phyloP scores from a whole-genome alignment of 2,113 vertebrate genomes.

The Lagopus leucura region DNA sequence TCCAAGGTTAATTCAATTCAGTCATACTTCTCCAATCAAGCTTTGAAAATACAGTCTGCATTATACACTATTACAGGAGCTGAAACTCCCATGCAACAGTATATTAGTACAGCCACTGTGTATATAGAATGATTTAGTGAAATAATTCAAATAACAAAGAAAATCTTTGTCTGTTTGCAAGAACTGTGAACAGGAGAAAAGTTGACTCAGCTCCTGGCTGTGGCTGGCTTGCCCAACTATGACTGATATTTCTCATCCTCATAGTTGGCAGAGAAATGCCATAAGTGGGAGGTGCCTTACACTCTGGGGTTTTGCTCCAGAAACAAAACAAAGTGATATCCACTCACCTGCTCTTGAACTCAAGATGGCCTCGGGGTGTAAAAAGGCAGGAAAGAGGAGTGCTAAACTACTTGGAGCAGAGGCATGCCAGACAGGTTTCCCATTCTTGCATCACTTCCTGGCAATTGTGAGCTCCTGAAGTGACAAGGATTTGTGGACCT shows the following conservation, averaged over 20 bases:
- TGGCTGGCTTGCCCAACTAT: background rate
- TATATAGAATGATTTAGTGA: background rate
- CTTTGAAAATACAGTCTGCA: background rate
- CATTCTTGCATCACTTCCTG: background rate
- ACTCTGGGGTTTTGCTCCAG: background rate
- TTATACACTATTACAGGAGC: background rate
- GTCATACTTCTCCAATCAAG: background rate
- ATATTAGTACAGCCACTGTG: background rate
- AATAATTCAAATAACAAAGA: slow-evolving; percentile 1
- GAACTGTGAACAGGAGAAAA: background rate
- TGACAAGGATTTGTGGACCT: background rate
- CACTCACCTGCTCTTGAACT: background rate
- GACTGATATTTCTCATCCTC: background rate
- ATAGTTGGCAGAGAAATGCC: background rate
- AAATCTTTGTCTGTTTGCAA: slow-evolving; percentile 11
- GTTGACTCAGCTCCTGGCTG: slow-evolving; percentile 34
- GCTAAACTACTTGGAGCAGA: background rate
- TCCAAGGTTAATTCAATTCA: slow-evolving; percentile 43
- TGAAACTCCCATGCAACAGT: background rate
- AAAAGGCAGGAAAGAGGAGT: background rate
- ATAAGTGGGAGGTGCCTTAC: background rate
- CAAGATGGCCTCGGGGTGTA: background rate
- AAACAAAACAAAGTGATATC: background rate
- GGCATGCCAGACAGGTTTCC: background rate
- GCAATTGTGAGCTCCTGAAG: background rate